Base-by-base conservation (phyloP, 2,888 invertebrate genomes). In the Rhabditoides inermis region DNA sequence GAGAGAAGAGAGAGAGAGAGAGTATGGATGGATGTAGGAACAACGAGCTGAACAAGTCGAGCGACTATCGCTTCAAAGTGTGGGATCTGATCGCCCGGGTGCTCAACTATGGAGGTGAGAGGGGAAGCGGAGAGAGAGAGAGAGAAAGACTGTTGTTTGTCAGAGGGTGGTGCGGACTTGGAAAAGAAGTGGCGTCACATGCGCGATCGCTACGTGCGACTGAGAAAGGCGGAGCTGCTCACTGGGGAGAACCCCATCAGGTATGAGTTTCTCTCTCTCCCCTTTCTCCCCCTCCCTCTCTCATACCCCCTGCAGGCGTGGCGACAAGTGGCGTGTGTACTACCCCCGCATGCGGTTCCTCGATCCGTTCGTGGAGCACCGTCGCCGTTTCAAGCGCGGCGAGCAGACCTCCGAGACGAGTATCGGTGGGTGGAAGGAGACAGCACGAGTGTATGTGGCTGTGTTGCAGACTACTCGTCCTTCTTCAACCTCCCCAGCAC, bases 141-240 rank as follows among this genome's bases (percentile, higher is more conserved):
- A 10, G 3, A 5, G n/a, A 4, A 20, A 20, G 20, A 20, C 23
- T 7, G 18, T 40, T 40, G 18, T 7, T 22, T 6, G 25, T 15
- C 27, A 53, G 53, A 49, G 12, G 57, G 59, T 12, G 49, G 45
- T 0, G 59, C 61, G 6, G 63, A 63, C 46, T 44, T 63, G 47
- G 63, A 63, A 44, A 37, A 60, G 5, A 63, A 63, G 49, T 63
- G 63, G 63, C 51, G 59, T 36, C 63, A 63, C 28, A 59, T 63
- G 63, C 27, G 63, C 5, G 63, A 63, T 41, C 59, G 61, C 35
- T 63, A 63, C 42, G 63, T 63, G 2, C 47, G 63, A n/a, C 48
- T 63, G 46, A 32, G 61, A 23, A 63, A 63, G 35, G 41, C 51
- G 40, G 60, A 59, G n/a, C n/a, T n/a, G n/a, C n/a, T n/a, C n/a